Evolutionary conservation across 1,140 invertebrate genomes (phyloP).

Genomic region (Aphelinus atriplicis): DNA sequence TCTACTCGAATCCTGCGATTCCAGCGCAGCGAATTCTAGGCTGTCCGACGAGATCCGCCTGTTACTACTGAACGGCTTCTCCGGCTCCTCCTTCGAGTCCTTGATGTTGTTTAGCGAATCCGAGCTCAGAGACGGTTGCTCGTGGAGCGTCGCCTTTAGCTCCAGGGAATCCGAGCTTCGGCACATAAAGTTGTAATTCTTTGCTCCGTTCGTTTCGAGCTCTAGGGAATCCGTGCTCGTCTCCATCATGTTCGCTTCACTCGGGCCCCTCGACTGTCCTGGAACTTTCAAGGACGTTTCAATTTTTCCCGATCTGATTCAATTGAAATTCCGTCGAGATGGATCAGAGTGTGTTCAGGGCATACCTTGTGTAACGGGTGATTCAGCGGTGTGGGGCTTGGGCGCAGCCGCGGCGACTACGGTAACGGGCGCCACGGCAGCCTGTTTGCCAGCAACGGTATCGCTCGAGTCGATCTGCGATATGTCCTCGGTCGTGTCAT

Average conservation of each 20-base stretch:
- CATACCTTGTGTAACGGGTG: slow-evolving; percentile 12
- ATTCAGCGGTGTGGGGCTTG: not conserved
- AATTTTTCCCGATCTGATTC: too few relatives aligned
- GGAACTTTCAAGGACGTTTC: not conserved
- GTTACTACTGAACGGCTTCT: slow-evolving; percentile 49
- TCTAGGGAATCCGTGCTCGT: slow-evolving; percentile 74
- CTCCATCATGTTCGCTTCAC: slow-evolving; percentile 65
- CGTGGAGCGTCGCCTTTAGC: slow-evolving; percentile 59
- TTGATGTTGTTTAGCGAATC: slow-evolving; percentile 62
- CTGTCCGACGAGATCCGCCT: slow-evolving; percentile 64
- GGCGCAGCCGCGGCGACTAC: slow-evolving; percentile 28
- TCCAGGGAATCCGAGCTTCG: slow-evolving; percentile 63
- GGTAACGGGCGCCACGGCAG: not conserved
- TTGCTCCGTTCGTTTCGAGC: slow-evolving; percentile 58
- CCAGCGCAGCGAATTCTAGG: slow-evolving; percentile 56
- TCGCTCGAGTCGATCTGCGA: slow-evolving; percentile 61
- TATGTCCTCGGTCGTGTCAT: slow-evolving; percentile 65
- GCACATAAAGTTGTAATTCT: slow-evolving; percentile 56
- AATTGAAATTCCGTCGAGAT: too few relatives aligned
- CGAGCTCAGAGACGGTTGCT: slow-evolving; percentile 62
- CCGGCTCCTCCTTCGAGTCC: slow-evolving; percentile 52
- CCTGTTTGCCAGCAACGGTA: slow-evolving; percentile 51
- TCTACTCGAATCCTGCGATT: slow-evolving; percentile 48
- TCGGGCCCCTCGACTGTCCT: slow-evolving; percentile 7
- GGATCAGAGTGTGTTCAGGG: too few relatives aligned